Evolutionary conservation across 2,113 vertebrate genomes (phyloP).

Genomic region (Daubentonia madagascariensis): DNA sequence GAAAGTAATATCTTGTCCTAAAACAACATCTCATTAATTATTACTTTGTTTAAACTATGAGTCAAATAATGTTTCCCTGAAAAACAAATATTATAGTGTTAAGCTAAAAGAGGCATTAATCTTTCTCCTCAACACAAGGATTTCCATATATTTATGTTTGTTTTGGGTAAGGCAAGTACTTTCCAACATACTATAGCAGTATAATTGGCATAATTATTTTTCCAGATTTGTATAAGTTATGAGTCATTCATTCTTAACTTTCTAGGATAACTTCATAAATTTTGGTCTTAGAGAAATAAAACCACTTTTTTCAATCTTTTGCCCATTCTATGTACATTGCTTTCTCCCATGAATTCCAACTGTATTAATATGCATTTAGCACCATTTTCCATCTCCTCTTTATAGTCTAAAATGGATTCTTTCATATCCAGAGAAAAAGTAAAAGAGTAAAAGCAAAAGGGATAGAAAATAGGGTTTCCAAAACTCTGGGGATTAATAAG

Average conservation of each 20-base stretch:
- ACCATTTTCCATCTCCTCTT: not conserved
- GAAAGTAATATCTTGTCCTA: not conserved
- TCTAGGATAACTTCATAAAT: not conserved
- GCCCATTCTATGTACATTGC: not conserved
- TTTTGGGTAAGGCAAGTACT: not conserved
- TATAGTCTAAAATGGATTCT: not conserved
- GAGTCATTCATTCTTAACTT: not conserved
- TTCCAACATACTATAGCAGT: not conserved
- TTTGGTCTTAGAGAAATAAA: not conserved
- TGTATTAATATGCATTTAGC: not conserved
- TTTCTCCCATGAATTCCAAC: not conserved
- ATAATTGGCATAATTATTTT: not conserved
- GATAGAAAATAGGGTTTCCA: not conserved
- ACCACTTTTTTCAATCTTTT: not conserved
- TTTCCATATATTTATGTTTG: not conserved
- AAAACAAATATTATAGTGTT: not conserved
- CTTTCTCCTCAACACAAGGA: not conserved
- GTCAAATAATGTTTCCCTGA: not conserved
- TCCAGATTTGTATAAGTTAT: not conserved
- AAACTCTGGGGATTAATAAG: not conserved
- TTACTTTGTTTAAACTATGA: not conserved
- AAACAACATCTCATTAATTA: not conserved
- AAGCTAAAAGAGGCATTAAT: not conserved
- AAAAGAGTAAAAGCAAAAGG: not conserved
- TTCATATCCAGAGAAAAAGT: constrained; percentile 9